A percentile compares a stretch with the other conserved stretches of the same genome.
These are phyloP conservation scores for Dasyurus viverrinus DNA, from an alignment of 2,113 vertebrate species.

Conservation along the genomic window DNA sequence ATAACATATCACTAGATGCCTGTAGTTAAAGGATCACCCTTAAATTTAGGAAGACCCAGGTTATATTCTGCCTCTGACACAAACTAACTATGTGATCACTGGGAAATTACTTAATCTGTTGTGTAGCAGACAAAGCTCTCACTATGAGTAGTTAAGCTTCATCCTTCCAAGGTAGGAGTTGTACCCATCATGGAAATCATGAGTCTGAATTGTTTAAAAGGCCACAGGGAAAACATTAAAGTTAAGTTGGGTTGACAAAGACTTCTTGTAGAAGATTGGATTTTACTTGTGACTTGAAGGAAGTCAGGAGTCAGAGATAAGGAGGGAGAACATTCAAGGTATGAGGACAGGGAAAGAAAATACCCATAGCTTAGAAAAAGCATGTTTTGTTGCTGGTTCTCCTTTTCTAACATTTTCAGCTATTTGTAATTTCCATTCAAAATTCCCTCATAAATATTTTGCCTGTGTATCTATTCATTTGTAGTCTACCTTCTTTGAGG, in stretches of 20 bases:
- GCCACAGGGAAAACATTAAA: neutral
- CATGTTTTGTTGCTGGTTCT: no score
- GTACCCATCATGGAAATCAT: neutral
- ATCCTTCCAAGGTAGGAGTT: neutral
- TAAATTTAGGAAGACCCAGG: neutral
- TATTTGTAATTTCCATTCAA: no score
- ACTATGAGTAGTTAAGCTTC: neutral
- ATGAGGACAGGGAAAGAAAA: no score
- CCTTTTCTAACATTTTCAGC: no score
- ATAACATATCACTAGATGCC: neutral
- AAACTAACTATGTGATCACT: neutral
- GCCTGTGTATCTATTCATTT: no score
- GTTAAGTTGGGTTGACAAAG: neutral
- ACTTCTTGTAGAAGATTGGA: neutral
- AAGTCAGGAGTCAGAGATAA: neutral
- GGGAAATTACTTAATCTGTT: neutral
- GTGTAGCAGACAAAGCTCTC: neutral
- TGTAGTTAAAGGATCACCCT: neutral
- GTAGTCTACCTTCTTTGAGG: no score
- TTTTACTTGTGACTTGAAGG: neutral
- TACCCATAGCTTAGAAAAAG: no score
- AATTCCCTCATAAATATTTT: no score
- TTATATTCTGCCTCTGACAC: neutral
- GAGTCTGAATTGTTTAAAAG: neutral
- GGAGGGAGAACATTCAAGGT: neutral